Base-by-base conservation (phyloP, 2,797 vertebrate genomes). In the Rhynchotus rufescens region DNA sequence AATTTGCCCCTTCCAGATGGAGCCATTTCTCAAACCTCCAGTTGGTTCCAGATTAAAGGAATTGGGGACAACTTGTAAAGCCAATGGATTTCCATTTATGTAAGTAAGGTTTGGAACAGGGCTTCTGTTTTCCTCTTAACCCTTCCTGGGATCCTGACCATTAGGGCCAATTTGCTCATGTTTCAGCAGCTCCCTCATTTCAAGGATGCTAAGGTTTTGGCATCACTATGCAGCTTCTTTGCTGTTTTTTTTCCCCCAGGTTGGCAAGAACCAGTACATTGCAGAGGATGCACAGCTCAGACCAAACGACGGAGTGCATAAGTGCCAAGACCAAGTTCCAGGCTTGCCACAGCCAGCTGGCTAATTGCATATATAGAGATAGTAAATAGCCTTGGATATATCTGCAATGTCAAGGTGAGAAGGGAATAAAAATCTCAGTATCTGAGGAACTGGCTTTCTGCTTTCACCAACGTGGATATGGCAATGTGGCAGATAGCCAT, bases 341-440 rank as follows among this genome's bases (percentile, higher is more conserved):
- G 52, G 23, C 15, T 59, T 25, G 65, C 69, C 77, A 59, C 68
- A 42, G 23, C 56, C 72, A 79, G 34, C 68, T 34, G 60, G 84
- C 56, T 21, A 66, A 94, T 23, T 42, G 38, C 36, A 47, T 6
- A n/a, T 44, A n/a, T 32, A 80, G 30, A 36, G 47, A 51, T 1
- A 80, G 40, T 32, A 75, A 91, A 65, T 3, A 25, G 77, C 54
- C 38, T 34, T 21, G 65, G 71, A 61, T 6, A 0, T 2, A 26
- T 13, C 77, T 62, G 45, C 78, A 86, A 0, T 1, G 40, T 44
- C 85, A 62, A 91, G 5, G 61, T 16, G 61, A 88, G 56, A 59
- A 65, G n/a, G 2, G 14, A 28, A n/a, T 5, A 2, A 79, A 30
- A 57, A 0, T 1, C 32, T 71, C 38, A 34, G 19, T 3, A 15